These are phyloP conservation scores for Peromyscus aztecus DNA, from an alignment of 2,797 vertebrate genomes.

Conservation along the genomic window DNA sequence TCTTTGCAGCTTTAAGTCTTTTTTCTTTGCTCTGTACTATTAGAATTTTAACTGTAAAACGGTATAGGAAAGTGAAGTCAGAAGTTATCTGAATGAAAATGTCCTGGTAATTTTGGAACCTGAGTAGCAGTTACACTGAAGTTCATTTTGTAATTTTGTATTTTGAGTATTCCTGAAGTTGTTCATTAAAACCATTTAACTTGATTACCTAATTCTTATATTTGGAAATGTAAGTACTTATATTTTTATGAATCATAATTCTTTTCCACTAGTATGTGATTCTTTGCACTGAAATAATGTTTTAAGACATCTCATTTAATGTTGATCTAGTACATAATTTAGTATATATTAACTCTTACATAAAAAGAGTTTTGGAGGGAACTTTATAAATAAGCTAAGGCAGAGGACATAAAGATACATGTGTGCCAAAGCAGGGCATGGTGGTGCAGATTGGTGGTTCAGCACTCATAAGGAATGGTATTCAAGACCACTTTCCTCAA, in stretches of 20 bases:
- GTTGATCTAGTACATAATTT: neutral
- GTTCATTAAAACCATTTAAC: neutral
- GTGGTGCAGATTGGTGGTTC: neutral
- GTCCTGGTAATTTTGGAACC: neutral
- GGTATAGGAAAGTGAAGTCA: neutral
- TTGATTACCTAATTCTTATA: neutral
- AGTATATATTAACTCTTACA: neutral
- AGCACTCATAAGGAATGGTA: too few relatives aligned
- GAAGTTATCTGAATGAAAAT: neutral
- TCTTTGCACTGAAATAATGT: neutral
- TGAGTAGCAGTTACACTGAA: neutral
- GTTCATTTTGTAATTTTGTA: neutral
- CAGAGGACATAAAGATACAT: neutral
- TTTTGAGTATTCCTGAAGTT: neutral
- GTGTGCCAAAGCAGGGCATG: too few relatives aligned
- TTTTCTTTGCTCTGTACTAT: neutral
- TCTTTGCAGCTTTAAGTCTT: neutral
- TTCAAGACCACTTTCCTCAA: neutral
- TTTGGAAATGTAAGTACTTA: neutral
- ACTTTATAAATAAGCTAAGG: neutral
- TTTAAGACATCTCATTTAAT: constrained; percentile 9
- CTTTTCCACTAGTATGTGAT: neutral
- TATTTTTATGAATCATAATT: neutral
- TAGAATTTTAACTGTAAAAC: neutral
- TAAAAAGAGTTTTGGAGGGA: neutral